Conservation (phyloP, 2,797 vertebrate genomes). For the Ataeniobius toweri region DNA sequence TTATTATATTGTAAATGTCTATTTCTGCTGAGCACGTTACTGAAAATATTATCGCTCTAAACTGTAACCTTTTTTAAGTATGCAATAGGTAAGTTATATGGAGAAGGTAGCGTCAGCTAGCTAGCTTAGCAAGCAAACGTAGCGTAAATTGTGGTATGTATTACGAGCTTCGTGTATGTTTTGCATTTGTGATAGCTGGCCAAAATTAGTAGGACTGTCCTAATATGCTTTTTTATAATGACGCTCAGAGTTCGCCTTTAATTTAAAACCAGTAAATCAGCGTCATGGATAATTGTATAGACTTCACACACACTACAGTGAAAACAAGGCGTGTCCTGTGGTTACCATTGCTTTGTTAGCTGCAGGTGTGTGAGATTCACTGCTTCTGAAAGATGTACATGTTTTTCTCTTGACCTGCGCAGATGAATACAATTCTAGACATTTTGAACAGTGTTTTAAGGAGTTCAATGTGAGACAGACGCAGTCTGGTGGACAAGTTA, state of each 20-base stretch:
- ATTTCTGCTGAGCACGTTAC: background rate
- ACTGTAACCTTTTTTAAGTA: background rate
- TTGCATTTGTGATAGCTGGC: background rate
- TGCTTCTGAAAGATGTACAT: background rate
- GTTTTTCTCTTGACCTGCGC: background rate
- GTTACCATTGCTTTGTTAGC: constrained; percentile 3
- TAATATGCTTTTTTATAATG: background rate
- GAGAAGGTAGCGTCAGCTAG: constrained; percentile 10
- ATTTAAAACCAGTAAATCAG: background rate
- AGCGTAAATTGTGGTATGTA: background rate
- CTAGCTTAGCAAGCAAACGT: constrained; percentile 14
- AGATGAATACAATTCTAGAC: background rate
- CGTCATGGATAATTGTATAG: background rate
- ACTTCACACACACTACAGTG: too few relatives aligned
- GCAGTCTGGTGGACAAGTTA: background rate
- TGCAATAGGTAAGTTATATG: background rate
- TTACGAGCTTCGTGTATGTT: background rate
- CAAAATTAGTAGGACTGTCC: accelerated
- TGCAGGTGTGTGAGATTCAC: background rate
- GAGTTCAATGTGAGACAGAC: background rate
- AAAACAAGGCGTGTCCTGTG: constrained; percentile 3
- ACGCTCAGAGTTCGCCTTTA: background rate
- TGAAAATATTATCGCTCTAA: background rate
- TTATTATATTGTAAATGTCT: background rate
- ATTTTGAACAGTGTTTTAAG: background rate